These are phyloP conservation scores for Phyllotreta striolata DNA, from an alignment of 2,888 invertebrate species.

Conservation along the genomic window DNA sequence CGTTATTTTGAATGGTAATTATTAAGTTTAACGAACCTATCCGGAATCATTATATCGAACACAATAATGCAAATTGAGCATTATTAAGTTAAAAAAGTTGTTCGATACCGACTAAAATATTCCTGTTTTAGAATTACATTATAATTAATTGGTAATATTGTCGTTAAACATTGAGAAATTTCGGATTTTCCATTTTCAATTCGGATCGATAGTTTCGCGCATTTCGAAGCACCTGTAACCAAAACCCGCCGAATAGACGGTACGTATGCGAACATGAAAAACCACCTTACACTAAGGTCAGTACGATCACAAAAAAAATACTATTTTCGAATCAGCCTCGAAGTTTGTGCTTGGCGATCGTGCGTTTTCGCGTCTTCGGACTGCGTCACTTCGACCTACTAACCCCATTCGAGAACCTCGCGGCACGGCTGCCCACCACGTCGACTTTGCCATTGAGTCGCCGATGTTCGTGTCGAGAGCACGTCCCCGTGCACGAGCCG, in stretches of 20 bases:
- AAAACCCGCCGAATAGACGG: slow-evolving; percentile 41
- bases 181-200: neutral
- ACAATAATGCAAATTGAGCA: too few species aligned
- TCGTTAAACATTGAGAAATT: too few species aligned
- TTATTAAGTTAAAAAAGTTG: too few species aligned
- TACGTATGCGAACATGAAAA: slow-evolving; percentile 41
- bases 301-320: slow-evolving; percentile 45
- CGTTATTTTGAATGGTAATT: too few species aligned
- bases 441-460: slow-evolving; percentile 58
- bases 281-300: slow-evolving; percentile 49
- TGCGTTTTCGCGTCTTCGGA: slow-evolving; percentile 68
- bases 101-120: too few species aligned
- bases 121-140: too few species aligned
- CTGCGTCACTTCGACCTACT: slow-evolving; percentile 74
- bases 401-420: slow-evolving; percentile 70
- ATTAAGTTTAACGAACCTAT: too few species aligned
- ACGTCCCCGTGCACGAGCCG: slow-evolving; percentile 34
- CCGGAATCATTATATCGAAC: too few species aligned
- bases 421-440: slow-evolving; percentile 50
- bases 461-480: slow-evolving; percentile 50
- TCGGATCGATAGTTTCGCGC: slow-evolving; percentile 3
- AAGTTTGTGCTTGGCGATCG: slow-evolving; percentile 67
- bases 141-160: too few species aligned
- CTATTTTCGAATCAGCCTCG: slow-evolving; percentile 55
- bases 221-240: slow-evolving; percentile 29